Percentiles rank a stretch among this genome's conserved stretches.
Conservation (phyloP, 2,113 vertebrate genomes). For the Micronisus gabar region DNA sequence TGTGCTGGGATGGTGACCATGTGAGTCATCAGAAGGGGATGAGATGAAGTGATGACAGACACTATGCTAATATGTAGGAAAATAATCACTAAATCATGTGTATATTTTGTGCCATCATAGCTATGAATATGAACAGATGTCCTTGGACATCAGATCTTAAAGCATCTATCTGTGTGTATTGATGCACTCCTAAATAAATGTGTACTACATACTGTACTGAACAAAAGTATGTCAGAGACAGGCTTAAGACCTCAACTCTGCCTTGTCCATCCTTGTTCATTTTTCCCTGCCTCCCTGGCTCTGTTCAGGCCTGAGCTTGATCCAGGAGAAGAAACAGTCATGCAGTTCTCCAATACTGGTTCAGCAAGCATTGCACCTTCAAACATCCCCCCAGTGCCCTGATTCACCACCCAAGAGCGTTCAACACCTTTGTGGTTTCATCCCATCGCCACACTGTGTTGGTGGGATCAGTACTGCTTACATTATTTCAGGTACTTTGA, state of each 20-base stretch:
- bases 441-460: neutral
- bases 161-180: neutral
- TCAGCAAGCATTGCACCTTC: neutral
- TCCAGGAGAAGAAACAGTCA: neutral
- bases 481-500: neutral
- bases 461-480: neutral
- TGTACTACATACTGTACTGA: neutral
- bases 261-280: neutral
- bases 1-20: neutral
- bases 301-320: neutral
- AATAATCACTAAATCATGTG: neutral
- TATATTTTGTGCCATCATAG: neutral
- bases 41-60: neutral
- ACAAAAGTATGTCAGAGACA: neutral
- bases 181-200: neutral
- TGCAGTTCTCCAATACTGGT: neutral
- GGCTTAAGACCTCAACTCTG: neutral
- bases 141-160: neutral
- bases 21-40: neutral
- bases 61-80: neutral
- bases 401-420: neutral
- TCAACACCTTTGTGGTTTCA: neutral
- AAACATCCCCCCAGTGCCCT: rapidly evolving
- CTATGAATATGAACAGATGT: neutral
- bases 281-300: neutral